Conservation (phyloP, 1,140 invertebrate species). For the Penaeus indicus region DNA sequence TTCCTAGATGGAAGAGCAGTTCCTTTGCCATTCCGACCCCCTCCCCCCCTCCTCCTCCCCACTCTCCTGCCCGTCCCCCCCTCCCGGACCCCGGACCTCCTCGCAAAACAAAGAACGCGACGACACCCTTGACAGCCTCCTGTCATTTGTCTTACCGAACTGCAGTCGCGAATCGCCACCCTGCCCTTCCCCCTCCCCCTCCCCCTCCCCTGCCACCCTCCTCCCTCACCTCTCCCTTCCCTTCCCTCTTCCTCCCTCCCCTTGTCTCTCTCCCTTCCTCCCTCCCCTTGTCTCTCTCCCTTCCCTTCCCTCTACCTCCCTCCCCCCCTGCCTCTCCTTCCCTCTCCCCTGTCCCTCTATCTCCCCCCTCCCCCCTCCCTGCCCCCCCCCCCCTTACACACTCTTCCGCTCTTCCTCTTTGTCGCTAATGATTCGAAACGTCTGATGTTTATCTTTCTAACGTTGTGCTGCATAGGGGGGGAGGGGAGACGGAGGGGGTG, state of each 20-base stretch:
- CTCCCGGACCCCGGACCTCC: background rate
- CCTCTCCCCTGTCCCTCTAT: background rate
- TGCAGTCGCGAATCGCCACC: slow-evolving; percentile 41
- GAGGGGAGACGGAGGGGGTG: no score
- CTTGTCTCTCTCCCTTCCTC: background rate
- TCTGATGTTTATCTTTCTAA: no score
- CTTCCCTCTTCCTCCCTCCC: background rate
- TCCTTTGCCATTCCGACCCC: no score
- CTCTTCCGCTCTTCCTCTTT: background rate
- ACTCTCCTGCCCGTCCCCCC: no score
- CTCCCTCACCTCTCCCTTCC: background rate
- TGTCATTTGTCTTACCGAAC: slow-evolving; percentile 45
- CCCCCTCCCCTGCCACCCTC: background rate
- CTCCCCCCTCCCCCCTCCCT: background rate
- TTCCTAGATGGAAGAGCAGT: no score
- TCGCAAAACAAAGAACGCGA: slow-evolving; percentile 29
- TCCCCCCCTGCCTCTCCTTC: background rate
- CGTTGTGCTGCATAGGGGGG: no score
- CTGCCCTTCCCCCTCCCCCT: background rate
- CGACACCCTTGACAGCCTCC: slow-evolving; percentile 34
- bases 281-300: background rate
- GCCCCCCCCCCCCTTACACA: background rate
- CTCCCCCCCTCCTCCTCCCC: no score
- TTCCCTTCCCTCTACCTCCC: background rate
- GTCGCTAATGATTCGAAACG: slow-evolving; percentile 39